Evolutionary conservation across 2,888 invertebrate genomes (phyloP).

Genomic region (Cheilosia variabilis): DNA sequence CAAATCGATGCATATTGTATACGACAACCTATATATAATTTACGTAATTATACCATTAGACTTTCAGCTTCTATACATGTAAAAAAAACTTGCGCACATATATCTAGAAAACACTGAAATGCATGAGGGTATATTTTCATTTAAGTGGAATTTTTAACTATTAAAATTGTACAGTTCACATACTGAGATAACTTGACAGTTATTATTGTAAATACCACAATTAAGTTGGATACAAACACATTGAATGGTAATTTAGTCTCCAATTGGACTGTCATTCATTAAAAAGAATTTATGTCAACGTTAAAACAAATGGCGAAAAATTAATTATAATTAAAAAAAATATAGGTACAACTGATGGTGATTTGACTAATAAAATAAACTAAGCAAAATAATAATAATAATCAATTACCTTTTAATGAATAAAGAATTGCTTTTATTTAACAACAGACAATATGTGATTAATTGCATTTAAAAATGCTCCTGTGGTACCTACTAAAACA

Average conservation of each 20-base stretch:
- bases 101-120: no score
- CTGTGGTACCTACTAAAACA: no score
- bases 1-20: no score
- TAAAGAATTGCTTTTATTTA: background rate
- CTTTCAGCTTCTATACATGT: background rate
- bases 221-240: background rate
- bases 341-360: background rate
- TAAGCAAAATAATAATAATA: background rate
- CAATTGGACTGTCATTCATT: conserved; percentile 17
- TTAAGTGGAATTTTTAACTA: conserved; percentile 5
- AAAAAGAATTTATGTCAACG: conserved; percentile 30
- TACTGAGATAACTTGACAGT: background rate
- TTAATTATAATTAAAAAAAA: background rate
- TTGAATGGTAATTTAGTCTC: background rate
- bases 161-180: background rate
- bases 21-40: background rate
- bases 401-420: conserved; percentile 15
- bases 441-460: background rate
- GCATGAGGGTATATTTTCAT: no score
- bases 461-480: background rate
- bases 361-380: background rate
- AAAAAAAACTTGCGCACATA: background rate
- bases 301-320: conserved; percentile 10
- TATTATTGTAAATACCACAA: conserved; percentile 5
- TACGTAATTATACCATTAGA: background rate